Percentiles rank a stretch among this genome's conserved stretches.
phyloP scores from a whole-genome alignment of 2,797 vertebrate genomes.

The Pantherophis alleghaniensis region DNA sequence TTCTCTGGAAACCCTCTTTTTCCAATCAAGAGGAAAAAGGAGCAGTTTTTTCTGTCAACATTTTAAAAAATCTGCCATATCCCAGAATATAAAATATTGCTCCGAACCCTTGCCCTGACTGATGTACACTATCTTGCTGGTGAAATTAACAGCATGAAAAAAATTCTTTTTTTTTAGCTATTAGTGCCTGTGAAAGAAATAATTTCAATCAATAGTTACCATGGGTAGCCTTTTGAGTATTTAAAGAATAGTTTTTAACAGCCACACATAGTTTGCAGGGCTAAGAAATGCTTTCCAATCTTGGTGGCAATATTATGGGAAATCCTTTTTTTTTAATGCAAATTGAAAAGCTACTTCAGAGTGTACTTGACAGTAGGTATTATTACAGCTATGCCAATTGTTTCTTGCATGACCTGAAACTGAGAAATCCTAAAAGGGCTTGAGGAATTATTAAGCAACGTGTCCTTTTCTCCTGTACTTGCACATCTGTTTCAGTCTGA shows the following conservation, averaged over 20 bases:
- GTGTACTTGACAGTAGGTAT: background rate
- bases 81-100: background rate
- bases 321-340: background rate
- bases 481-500: background rate
- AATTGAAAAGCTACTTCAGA: background rate
- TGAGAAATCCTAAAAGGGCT: background rate
- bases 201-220: background rate
- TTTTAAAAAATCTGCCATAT: background rate
- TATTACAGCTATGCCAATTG: background rate
- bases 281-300: background rate
- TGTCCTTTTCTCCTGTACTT: background rate
- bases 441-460: background rate
- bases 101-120: background rate
- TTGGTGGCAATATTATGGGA: background rate
- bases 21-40: background rate
- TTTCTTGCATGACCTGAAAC: background rate
- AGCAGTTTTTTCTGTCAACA: background rate
- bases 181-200: background rate
- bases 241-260: background rate
- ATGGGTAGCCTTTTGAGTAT: background rate
- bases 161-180: background rate
- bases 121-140: background rate
- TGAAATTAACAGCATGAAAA: background rate
- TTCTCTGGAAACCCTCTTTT: background rate
- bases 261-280: background rate